Conservation (phyloP, 2,113 vertebrate genomes). For the Carassius auratus region DNA sequence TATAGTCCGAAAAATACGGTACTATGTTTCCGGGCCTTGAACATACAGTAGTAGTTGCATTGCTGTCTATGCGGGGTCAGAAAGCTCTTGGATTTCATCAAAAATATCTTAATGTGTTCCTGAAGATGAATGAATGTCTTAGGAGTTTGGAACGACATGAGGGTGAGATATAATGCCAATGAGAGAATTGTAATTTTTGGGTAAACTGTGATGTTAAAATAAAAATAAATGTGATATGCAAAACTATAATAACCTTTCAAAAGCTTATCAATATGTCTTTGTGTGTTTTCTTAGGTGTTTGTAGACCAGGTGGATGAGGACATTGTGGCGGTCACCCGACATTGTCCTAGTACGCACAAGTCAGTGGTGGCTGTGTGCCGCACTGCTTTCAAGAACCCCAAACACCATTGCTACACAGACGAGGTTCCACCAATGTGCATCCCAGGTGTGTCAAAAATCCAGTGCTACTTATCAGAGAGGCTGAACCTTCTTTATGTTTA, state of each 20-base stretch:
- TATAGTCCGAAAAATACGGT: too few species aligned
- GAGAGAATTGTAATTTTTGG: too few species aligned
- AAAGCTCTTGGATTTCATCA: neutral
- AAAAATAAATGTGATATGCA: neutral
- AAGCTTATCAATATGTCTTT: neutral
- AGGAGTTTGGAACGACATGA: neutral
- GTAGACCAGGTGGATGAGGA: constrained; percentile 98
- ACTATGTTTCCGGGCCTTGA: too few species aligned
- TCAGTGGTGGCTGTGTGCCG: constrained; percentile 94
- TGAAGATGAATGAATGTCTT: neutral
- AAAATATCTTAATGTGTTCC: neutral
- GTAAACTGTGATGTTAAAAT: neutral
- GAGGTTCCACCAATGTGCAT: constrained; percentile 97
- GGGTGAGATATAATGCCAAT: neutral
- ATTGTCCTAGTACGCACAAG: constrained; percentile 93
- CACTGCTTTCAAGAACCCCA: constrained; percentile 92
- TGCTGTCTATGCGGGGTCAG: too few species aligned
- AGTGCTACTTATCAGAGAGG: neutral
- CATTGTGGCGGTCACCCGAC: constrained; percentile 93
- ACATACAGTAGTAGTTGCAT: too few species aligned
- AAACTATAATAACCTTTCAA: neutral
- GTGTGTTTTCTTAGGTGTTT: constrained; percentile 81
- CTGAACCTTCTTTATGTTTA: neutral
- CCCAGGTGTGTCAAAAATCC: constrained; percentile 81
- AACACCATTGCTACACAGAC: constrained; percentile 82